These are phyloP conservation scores for Nephrotoma appendiculata DNA, from an alignment of 2,888 invertebrate species.

Conservation along the genomic window DNA sequence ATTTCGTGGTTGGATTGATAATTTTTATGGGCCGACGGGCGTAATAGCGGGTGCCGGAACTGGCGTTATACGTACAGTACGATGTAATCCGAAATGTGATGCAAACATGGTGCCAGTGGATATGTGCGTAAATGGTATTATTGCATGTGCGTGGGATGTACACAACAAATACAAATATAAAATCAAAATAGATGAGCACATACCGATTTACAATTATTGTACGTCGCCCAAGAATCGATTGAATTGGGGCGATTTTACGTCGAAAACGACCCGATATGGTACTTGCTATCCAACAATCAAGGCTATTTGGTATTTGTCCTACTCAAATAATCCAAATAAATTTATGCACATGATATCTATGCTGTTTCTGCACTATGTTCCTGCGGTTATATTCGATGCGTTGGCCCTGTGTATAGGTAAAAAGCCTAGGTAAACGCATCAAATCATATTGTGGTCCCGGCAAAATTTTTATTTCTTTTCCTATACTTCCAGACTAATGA, in stretches of 20 bases:
- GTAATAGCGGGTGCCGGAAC: constrained; percentile 57
- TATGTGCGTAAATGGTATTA: constrained; percentile 65
- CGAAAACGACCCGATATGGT: constrained; percentile 41
- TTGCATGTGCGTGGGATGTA: constrained; percentile 62
- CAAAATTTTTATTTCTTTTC: neutral
- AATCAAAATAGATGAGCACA: constrained; percentile 22
- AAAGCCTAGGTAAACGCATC: constrained; percentile 39
- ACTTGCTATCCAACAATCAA: constrained; percentile 43
- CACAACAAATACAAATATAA: constrained; percentile 30
- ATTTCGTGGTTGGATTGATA: constrained; percentile 77
- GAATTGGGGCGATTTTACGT: constrained; percentile 57
- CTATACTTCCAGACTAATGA: constrained; percentile 44
- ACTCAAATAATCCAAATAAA: constrained; percentile 41
- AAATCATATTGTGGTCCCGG: neutral
- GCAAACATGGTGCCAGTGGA: constrained; percentile 72
- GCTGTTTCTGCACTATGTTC: constrained; percentile 50
- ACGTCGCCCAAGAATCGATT: constrained; percentile 72
- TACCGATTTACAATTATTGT: constrained; percentile 75
- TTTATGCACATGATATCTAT: constrained; percentile 38
- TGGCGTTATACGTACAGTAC: constrained; percentile 54
- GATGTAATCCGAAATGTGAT: constrained; percentile 48
- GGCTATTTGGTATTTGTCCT: constrained; percentile 53
- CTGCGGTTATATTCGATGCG: constrained; percentile 45
- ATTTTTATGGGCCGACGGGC: constrained; percentile 77
- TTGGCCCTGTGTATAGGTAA: constrained; percentile 40